Percentiles rank a stretch among this genome's conserved stretches.
phyloP scores from a whole-genome alignment of 2,113 vertebrate genomes.

The Chaetodon auriga region DNA sequence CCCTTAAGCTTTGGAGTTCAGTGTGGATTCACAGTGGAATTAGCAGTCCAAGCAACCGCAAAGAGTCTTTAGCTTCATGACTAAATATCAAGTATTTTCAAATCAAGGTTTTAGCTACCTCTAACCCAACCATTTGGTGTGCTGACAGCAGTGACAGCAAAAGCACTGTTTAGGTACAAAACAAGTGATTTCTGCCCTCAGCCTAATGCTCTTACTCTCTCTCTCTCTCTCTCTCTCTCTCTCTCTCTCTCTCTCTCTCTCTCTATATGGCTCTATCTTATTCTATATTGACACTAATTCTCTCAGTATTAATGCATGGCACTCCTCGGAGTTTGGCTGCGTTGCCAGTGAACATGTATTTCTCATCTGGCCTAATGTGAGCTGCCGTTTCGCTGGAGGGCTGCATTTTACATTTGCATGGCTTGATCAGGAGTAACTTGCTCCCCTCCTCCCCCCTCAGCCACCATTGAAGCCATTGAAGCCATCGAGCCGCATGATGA shows the following conservation, averaged over 20 bases:
- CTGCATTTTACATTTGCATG: constrained; percentile 83
- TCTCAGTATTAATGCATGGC: constrained; percentile 62
- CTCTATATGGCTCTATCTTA: constrained; percentile 54
- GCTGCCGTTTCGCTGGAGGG: constrained; percentile 66
- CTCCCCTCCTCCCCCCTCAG: constrained; percentile 85
- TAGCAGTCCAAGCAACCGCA: neutral
- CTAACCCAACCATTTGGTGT: neutral
- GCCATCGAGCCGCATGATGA: constrained; percentile 85
- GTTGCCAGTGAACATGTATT: constrained; percentile 68
- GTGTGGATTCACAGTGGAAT: neutral
- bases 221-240: constrained; percentile 58
- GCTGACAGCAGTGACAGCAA: neutral
- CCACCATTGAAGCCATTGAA: constrained; percentile 90
- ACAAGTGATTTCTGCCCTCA: neutral
- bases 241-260: constrained; percentile 56
- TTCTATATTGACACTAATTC: constrained; percentile 35
- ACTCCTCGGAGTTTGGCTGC: constrained; percentile 66
- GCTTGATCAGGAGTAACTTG: constrained; percentile 85
- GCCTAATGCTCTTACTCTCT: constrained; percentile 46
- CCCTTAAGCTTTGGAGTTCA: neutral
- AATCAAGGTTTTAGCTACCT: neutral
- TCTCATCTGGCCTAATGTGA: constrained; percentile 62
- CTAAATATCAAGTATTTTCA: neutral
- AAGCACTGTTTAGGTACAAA: neutral
- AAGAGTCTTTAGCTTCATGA: neutral